Percentiles rank a stretch among this genome's conserved stretches.
Evolutionary conservation across 2,888 invertebrate species (phyloP).

Genomic region (Metellina segmentata): DNA sequence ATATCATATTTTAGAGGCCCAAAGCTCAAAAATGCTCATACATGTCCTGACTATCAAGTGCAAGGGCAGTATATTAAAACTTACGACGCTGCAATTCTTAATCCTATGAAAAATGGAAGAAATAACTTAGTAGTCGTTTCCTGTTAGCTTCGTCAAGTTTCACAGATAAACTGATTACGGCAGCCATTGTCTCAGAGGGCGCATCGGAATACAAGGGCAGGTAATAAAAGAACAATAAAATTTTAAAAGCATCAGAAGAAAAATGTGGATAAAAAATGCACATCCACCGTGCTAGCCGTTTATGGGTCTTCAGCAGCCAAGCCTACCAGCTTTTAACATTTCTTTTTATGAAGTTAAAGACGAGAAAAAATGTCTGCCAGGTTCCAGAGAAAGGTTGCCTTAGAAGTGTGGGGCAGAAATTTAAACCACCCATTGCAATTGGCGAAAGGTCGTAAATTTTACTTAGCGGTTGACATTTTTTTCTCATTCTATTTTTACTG

Average conservation of each 20-base stretch:
- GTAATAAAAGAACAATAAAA: conserved; percentile 73
- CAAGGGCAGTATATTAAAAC: neutral
- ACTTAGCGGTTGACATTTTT: conserved; percentile 74
- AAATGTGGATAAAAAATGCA: neutral
- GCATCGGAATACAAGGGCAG: neutral
- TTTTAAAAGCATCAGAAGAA: conserved; percentile 7
- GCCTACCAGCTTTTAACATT: conserved; percentile 56
- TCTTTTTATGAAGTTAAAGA: conserved; percentile 11
- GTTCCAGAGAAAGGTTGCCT: conserved; percentile 55
- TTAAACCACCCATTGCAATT: conserved; percentile 67
- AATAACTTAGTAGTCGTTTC: neutral
- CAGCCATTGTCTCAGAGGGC: conserved; percentile 7
- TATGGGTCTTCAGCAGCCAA: conserved; percentile 46
- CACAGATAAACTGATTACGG: conserved; percentile 43
- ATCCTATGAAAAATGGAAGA: conserved; percentile 16
- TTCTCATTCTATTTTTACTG: conserved; percentile 25
- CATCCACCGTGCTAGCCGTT: conserved; percentile 19
- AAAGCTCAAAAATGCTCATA: neutral
- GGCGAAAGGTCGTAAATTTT: conserved; percentile 76
- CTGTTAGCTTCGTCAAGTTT: neutral
- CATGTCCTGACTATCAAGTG: neutral
- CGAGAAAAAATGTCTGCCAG: conserved; percentile 10
- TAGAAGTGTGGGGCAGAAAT: conserved; percentile 49
- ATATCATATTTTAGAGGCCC: too few relatives aligned
- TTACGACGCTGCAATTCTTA: neutral